Evolutionary conservation across 1,140 invertebrate species (phyloP).

Genomic region (Lordiphosa mommai): DNA sequence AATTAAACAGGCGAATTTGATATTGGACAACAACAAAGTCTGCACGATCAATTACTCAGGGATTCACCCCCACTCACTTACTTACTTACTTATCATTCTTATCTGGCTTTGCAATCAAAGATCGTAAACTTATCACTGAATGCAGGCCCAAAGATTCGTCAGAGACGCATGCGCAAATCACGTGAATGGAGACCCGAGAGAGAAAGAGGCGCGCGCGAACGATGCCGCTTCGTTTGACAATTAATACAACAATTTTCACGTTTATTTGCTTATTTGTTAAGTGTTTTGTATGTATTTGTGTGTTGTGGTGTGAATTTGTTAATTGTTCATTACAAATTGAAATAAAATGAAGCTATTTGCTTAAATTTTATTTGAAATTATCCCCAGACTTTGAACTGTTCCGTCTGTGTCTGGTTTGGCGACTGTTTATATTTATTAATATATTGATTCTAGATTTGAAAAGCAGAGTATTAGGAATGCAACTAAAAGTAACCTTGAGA

Average conservation of each 20-base stretch:
- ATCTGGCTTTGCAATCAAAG: no score
- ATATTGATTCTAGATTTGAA: no score
- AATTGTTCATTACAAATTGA: conserved; percentile 67
- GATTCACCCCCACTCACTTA: conserved; percentile 9
- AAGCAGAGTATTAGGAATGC: no score
- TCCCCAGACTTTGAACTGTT: neutral
- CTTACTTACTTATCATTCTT: no score
- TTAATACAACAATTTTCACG: conserved; percentile 60
- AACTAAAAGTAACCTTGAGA: no score
- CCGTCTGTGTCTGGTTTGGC: neutral
- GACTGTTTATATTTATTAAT: conserved; percentile 4
- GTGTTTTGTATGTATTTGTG: conserved; percentile 30
- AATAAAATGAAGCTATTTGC: conserved; percentile 63
- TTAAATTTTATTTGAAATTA: conserved; percentile 43
- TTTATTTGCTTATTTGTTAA: conserved; percentile 34
- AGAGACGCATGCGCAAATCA: conserved; percentile 60
- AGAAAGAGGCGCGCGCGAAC: neutral
- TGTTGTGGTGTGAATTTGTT: conserved; percentile 31
- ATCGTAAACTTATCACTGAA: conserved; percentile 11
- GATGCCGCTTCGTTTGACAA: conserved; percentile 16
- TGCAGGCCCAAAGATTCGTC: conserved; percentile 41
- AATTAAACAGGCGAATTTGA: conserved; percentile 47
- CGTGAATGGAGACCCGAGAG: conserved; percentile 52
- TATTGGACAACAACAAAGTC: conserved; percentile 12
- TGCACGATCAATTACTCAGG: neutral